Conservation (phyloP, 2,888 invertebrate genomes). For the Balanococcus diminutus region DNA sequence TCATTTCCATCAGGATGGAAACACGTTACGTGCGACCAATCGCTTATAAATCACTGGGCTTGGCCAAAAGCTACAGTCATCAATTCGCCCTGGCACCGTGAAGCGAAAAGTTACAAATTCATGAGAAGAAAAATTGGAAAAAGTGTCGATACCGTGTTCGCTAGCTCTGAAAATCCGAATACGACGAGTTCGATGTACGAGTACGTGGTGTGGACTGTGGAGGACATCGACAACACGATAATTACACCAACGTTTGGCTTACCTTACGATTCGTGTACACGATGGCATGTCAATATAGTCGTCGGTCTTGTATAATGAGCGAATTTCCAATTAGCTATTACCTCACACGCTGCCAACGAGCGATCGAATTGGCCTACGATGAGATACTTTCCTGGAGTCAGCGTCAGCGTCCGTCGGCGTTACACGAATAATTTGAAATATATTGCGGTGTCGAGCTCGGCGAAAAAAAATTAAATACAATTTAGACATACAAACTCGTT, state of each 20-base stretch:
- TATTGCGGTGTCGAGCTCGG: not conserved
- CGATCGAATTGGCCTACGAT: not conserved
- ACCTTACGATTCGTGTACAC: not conserved
- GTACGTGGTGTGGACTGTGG: not conserved
- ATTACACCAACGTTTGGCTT: not conserved
- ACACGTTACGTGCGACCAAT: not conserved
- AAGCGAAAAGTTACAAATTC: not conserved
- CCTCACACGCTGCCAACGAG: not conserved
- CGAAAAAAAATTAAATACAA: not conserved
- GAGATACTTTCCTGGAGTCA: not conserved
- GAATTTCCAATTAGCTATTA: conserved; percentile 4
- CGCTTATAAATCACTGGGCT: not conserved
- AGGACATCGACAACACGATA: not conserved
- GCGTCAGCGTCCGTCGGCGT: too few species aligned
- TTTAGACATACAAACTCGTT: not conserved
- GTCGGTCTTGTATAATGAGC: not conserved
- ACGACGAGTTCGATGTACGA: not conserved
- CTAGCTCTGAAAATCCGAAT: not conserved
- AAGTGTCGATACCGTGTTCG: not conserved
- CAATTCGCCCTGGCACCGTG: not conserved
- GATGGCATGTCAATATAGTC: not conserved
- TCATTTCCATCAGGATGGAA: not conserved
- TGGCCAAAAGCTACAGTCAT: not conserved
- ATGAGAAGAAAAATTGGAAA: not conserved
- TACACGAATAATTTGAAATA: not conserved